Evolutionary conservation across 2,797 vertebrate genomes (phyloP).

Genomic region (Sebastes baramenuke): DNA sequence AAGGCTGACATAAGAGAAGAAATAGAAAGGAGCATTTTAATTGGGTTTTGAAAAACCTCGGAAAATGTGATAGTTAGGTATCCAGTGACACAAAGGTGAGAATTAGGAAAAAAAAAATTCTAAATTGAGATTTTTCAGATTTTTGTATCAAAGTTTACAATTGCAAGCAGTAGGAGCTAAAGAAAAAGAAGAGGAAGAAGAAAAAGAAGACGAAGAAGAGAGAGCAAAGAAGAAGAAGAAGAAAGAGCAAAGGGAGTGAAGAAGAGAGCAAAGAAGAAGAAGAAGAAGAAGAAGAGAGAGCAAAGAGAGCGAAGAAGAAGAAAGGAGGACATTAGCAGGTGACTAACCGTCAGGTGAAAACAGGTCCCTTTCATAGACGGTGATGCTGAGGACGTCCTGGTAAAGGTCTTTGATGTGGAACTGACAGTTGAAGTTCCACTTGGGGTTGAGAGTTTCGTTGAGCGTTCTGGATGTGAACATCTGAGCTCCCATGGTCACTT

Average conservation of each 20-base stretch:
- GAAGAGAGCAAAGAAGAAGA: too few relatives aligned
- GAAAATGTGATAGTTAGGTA: neutral
- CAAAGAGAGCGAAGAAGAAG: neutral
- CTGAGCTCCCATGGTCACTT: conserved; percentile 96
- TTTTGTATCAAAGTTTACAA: neutral
- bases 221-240: neutral
- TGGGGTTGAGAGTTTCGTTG: conserved; percentile 93
- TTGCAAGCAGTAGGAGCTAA: neutral
- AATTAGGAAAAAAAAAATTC: neutral
- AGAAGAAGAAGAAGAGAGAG: neutral
- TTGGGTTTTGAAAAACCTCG: neutral
- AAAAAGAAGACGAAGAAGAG: neutral
- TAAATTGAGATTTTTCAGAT: neutral
- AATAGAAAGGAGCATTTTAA: neutral
- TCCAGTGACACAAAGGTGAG: neutral
- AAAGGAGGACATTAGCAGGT: neutral
- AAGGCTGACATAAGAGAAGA: conserved; percentile 82
- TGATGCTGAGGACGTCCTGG: conserved; percentile 96
- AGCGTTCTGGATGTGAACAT: conserved; percentile 92
- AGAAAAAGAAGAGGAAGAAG: neutral
- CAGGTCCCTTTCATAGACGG: conserved; percentile 92
- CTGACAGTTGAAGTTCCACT: conserved; percentile 99
- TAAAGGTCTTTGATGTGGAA: conserved; percentile 96
- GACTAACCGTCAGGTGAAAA: conserved; percentile 94
- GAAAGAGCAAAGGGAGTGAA: neutral